Conservation (phyloP, 2,888 invertebrate genomes). For the Dolichomitus sp. region DNA sequence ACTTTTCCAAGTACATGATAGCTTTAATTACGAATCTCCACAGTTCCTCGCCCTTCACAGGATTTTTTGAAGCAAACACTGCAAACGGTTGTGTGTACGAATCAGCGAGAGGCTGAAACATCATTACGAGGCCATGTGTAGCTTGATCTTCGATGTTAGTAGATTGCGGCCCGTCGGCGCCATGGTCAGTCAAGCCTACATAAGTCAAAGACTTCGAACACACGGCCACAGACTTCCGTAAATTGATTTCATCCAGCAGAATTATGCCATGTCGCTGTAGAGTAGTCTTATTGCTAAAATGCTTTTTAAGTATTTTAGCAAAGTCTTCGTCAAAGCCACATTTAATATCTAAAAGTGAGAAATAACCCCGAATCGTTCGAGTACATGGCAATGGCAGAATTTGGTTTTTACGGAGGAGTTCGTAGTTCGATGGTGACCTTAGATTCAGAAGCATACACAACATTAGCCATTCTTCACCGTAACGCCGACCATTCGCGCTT, state of each 20-base stretch:
- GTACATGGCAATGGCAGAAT: too few species aligned
- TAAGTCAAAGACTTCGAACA: constrained; percentile 61
- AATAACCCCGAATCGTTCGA: too few species aligned
- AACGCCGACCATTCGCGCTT: too few species aligned
- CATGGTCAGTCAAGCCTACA: constrained; percentile 67
- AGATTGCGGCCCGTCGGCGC: constrained; percentile 56
- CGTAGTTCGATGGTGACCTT: too few species aligned
- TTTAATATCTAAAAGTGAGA: too few species aligned
- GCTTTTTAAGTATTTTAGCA: too few species aligned
- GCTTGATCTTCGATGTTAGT: constrained; percentile 50
- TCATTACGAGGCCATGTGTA: too few species aligned
- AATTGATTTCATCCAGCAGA: constrained; percentile 66
- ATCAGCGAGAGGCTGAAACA: constrained; percentile 69
- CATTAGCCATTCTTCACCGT: too few species aligned
- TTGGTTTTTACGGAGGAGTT: too few species aligned
- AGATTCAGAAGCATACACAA: too few species aligned
- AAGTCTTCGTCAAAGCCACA: too few species aligned
- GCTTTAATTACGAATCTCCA: constrained; percentile 64
- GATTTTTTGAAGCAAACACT: constrained; percentile 64
- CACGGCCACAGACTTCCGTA: constrained; percentile 65
- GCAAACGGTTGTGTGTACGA: constrained; percentile 67
- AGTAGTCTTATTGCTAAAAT: too few species aligned
- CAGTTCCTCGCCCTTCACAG: constrained; percentile 56
- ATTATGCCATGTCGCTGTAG: constrained; percentile 44
- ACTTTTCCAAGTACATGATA: constrained; percentile 33